Evolutionary conservation across 2,113 vertebrate genomes (phyloP).

Genomic region (Scartelaos histophorus): DNA sequence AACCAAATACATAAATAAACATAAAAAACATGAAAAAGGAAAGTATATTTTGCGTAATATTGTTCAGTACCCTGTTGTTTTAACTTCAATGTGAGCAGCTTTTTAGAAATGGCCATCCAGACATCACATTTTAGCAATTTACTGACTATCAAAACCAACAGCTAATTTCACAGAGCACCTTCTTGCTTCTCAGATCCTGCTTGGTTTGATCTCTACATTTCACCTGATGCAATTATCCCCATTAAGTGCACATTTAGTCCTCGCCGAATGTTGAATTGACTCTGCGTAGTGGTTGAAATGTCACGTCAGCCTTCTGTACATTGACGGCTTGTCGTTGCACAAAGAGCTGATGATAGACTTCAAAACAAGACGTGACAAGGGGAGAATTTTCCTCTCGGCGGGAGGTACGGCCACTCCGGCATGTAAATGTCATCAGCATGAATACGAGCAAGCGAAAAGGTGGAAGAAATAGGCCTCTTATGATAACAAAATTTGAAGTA

Average conservation of each 20-base stretch:
- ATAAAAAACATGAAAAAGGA: no score
- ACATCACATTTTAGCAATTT: no score
- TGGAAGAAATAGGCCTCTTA: slow-evolving; percentile 13
- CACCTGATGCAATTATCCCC: background rate
- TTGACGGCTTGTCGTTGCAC: background rate
- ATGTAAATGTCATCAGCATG: slow-evolving; percentile 43
- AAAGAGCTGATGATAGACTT: slow-evolving; percentile 28
- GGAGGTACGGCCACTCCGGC: slow-evolving; percentile 30
- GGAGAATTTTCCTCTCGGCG: slow-evolving; percentile 28
- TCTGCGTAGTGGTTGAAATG: slow-evolving; percentile 12
- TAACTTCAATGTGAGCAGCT: no score
- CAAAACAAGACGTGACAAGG: slow-evolving; percentile 23
- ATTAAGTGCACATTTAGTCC: slow-evolving; percentile 18
- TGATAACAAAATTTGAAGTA: no score
- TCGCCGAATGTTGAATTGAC: background rate
- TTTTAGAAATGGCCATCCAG: no score
- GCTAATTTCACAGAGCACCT: slow-evolving; percentile 17
- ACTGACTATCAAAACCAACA: no score
- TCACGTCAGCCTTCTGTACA: slow-evolving; percentile 12
- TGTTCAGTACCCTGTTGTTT: no score
- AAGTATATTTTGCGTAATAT: no score
- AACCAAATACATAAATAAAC: no score
- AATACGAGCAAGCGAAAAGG: slow-evolving; percentile 15
- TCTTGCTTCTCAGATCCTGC: slow-evolving; percentile 7
- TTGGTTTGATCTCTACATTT: background rate